Base-by-base conservation (phyloP, 1,140 invertebrate genomes). In the Cydia splendana region DNA sequence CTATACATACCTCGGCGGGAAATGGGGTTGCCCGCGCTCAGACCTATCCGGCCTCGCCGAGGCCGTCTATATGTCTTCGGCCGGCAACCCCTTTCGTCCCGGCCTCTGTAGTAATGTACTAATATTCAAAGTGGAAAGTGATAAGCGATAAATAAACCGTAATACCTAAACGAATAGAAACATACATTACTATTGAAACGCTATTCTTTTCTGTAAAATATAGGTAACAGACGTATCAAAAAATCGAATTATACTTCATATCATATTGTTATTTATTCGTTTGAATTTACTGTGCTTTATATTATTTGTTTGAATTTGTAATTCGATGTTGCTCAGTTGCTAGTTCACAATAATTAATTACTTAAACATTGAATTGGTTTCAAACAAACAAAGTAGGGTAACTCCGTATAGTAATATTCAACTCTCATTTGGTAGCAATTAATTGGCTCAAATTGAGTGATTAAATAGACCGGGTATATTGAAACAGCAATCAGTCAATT, bases 401-500 rank as follows among this genome's bases (percentile, higher is more conserved):
- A 7, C 53, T 57, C 13, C 0, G 12, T 38, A 15, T 69, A 69
- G 12, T n/a, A 18, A 34, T 69, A 38, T 38, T 20, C 65, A 69
- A 38, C 15, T 69, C 13, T 69, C 67, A 71, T 71, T 18, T 38
- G 78, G 79, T 48, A 69, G 74, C 78, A 51, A 80, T 80, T 79
- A 80, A 80, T 83, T 80, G 78, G 79, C 77, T 82, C 81, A 82
- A 82, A 79, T 82, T 80, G 77, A 78, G 65, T 79, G 65, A 81
- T 82, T 82, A 82, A 84, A 80, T 82, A 79, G 76, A 80, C 78
- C 78, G 78, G 79, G 65, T 80, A 80, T 78, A 81, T 73, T 81
- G 80, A 82, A 80, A 80, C 77, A 78, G 75, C 78, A 81, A 84
- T 84, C 80, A 82, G 79, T 84, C 83, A 82, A 80, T 81, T 83